Evolutionary conservation across 1,140 invertebrate genomes (phyloP).

Genomic region (Nephotettix cincticeps): DNA sequence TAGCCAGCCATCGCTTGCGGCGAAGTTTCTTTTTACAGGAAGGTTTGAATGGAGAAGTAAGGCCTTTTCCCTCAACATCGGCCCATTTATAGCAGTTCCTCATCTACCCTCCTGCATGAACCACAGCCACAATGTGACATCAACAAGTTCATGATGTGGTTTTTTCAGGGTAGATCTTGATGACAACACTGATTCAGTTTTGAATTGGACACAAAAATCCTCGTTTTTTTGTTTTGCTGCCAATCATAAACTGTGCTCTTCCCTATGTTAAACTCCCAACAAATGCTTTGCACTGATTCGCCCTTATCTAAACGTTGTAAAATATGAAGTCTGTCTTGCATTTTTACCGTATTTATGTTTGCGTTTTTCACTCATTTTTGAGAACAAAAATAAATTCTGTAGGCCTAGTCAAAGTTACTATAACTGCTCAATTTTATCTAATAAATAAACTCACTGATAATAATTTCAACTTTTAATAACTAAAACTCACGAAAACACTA

Average conservation of each 20-base stretch:
- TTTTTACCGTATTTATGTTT: too few relatives aligned
- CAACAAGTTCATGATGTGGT: not conserved
- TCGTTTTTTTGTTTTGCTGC: not conserved
- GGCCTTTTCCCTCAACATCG: not conserved
- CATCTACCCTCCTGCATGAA: not conserved
- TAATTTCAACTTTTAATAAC: too few relatives aligned
- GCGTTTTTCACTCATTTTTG: too few relatives aligned
- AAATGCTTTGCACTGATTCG: not conserved
- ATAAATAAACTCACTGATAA: too few relatives aligned
- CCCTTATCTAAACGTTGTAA: too few relatives aligned
- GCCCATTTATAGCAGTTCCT: not conserved
- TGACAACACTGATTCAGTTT: not conserved
- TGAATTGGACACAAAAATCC: not conserved
- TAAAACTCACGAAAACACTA: too few relatives aligned
- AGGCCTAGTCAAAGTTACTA: too few relatives aligned
- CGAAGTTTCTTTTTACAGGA: not conserved
- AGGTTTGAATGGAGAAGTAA: not conserved
- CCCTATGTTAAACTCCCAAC: not conserved
- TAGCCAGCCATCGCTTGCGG: not conserved
- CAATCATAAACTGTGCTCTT: not conserved
- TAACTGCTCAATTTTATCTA: too few relatives aligned
- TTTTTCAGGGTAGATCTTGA: not conserved
- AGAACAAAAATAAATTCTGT: too few relatives aligned
- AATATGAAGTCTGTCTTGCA: too few relatives aligned
- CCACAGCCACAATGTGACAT: not conserved